These are phyloP conservation scores for Tachysurus fulvidraco DNA, from an alignment of 2,113 vertebrate genomes.

Conservation along the genomic window DNA sequence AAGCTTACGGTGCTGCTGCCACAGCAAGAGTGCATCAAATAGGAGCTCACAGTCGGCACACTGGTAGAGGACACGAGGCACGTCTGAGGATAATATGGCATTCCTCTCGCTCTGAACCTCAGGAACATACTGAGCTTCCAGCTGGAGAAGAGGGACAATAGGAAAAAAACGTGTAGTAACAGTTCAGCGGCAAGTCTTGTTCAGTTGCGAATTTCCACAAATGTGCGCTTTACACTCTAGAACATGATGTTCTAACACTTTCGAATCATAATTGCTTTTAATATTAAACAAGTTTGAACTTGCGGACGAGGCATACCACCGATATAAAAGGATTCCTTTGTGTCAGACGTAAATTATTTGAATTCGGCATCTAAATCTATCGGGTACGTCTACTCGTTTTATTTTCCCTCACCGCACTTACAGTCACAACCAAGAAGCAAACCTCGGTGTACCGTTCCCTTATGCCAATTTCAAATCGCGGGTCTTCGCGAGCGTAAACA, in stretches of 20 bases:
- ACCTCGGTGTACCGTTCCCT: slow-evolving; percentile 3
- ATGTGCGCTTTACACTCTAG: background rate
- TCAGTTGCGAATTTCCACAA: background rate
- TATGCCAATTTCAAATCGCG: background rate
- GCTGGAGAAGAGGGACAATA: slow-evolving; percentile 60
- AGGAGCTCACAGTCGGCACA: slow-evolving; percentile 85
- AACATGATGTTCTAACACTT: background rate
- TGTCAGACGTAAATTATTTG: background rate
- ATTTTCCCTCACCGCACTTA: background rate
- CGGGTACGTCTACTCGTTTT: background rate
- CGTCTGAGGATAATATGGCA: slow-evolving; percentile 58
- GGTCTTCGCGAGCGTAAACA: slow-evolving; percentile 29
- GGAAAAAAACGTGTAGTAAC: background rate
- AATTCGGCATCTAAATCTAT: background rate
- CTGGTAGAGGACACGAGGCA: slow-evolving; percentile 78
- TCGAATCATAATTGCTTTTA: background rate
- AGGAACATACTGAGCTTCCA: slow-evolving; percentile 59
- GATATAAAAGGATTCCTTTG: background rate
- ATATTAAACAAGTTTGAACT: background rate
- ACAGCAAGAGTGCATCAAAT: slow-evolving; percentile 80
- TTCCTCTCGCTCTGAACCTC: slow-evolving; percentile 30
- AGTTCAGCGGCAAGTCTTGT: background rate
- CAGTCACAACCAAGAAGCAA: background rate
- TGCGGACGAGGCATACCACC: background rate
- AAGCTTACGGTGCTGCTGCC: slow-evolving; percentile 83